Base-by-base conservation (phyloP, 2,797 vertebrate genomes). In the Harpagifer antarcticus region DNA sequence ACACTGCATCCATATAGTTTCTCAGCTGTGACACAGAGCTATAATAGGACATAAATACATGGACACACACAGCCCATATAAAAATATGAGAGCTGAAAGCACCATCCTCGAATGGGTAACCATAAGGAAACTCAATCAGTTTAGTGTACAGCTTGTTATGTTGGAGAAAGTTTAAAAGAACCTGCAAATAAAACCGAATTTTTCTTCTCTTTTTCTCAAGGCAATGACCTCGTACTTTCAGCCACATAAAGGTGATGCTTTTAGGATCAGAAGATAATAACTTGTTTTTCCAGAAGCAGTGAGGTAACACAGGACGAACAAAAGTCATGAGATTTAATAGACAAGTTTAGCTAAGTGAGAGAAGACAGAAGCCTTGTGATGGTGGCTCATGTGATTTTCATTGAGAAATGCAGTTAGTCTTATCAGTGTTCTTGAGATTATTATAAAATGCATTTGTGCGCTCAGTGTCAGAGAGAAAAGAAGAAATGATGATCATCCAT, bases 41-140 rank as follows among this genome's bases (percentile, higher is more conserved):
- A 79, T 83, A 69, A 88, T 50, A 64, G 52, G 57, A 58, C 49
- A 78, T 78, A 65, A 83, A 83, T 72, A 68, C 66, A 72, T 33
- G 4, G 45, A 44, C 42, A 31, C 58, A 74, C 33, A 52, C 52
- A 65, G 42, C 12, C 11, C 17, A 57, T 47, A 74, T 64, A 70
- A 72, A 45, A 37, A 76, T 74, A 47, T 49, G 11, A 68, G 54
- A 52, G 59, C 56, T 55, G 20, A 68, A 67, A 58, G 17, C 1
- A 11, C 4, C 53, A 17, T 16, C 49, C 64, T 64, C 59, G 5
- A 62, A 83, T 71, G 43, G 52, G 37, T 13, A 31, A 23, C 6
- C 17, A 65, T 3, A 20, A 44, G 42, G 23, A 68, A 55, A 67
- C 8, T 20, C 0, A 53, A 33, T 71, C 13, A 52, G 12, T 16